Conservation (phyloP, 1,140 invertebrate species). For the Heliconius melpomene region DNA sequence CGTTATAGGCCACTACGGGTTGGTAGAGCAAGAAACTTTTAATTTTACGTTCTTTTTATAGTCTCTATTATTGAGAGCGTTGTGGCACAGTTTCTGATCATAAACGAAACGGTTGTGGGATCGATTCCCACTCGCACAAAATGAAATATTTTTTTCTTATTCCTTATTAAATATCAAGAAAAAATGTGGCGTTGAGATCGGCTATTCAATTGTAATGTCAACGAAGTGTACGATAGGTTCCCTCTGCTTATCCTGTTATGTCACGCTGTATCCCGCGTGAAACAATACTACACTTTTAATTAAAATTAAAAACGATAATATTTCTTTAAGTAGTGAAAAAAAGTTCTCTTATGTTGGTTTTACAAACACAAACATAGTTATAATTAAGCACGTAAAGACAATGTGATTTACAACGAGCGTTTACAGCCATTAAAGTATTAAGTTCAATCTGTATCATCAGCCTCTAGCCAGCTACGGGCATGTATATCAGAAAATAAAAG, state of each 20-base stretch:
- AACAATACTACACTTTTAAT: neutral
- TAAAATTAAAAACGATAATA: too few relatives aligned
- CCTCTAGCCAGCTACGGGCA: neutral
- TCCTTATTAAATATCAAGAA: too few relatives aligned
- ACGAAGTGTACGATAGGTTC: neutral
- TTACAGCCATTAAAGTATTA: constrained; percentile 5
- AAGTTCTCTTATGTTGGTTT: too few relatives aligned
- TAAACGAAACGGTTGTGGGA: too few relatives aligned
- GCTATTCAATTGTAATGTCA: too few relatives aligned
- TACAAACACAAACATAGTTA: neutral
- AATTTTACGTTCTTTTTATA: neutral
- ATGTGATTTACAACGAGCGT: constrained; percentile 2
- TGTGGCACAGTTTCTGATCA: too few relatives aligned
- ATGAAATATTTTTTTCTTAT: too few relatives aligned
- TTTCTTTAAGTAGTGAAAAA: too few relatives aligned
- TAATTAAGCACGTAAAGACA: neutral
- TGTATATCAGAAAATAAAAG: neutral
- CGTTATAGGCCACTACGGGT: neutral
- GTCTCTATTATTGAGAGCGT: too few relatives aligned
- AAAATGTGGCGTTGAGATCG: neutral
- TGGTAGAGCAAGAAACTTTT: neutral
- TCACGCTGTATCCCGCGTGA: neutral
- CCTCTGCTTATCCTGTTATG: neutral
- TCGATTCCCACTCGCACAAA: too few relatives aligned
- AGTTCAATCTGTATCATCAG: constrained; percentile 7